Conservation (phyloP, 2,888 invertebrate genomes). For the Eudemis profundana region DNA sequence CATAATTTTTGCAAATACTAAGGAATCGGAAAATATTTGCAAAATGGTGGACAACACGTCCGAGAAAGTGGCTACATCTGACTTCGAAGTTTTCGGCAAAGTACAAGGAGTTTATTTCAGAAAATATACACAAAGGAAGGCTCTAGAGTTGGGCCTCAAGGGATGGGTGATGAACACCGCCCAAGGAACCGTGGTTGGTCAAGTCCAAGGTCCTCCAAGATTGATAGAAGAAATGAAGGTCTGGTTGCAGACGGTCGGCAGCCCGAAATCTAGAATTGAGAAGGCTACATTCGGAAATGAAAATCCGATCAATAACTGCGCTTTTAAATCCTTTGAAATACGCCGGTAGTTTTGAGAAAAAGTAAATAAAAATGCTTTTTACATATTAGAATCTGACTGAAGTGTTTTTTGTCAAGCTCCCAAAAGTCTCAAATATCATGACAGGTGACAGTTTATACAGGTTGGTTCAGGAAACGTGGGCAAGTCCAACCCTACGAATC, state of each 20-base stretch:
- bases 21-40: conserved; percentile 2
- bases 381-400: conserved; percentile 3
- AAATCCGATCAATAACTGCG: conserved; percentile 75
- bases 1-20: neutral
- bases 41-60: conserved; percentile 60
- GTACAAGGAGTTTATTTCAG: conserved; percentile 86
- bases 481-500: no score
- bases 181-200: conserved; percentile 88
- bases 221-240: conserved; percentile 87
- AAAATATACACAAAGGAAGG: conserved; percentile 88
- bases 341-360: conserved; percentile 61
- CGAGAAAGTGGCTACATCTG: conserved; percentile 60
- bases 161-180: conserved; percentile 92
- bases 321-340: conserved; percentile 79
- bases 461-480: no score
- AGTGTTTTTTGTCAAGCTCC: neutral
- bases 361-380: neutral
- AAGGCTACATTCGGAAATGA: conserved; percentile 88
- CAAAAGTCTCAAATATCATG: no score
- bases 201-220: conserved; percentile 85
- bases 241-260: conserved; percentile 86
- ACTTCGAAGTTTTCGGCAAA: conserved; percentile 86
- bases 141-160: conserved; percentile 85
- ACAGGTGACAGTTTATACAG: no score
- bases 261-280: conserved; percentile 88